Evolutionary conservation across 2,113 vertebrate species (phyloP), one percentile per base, ranked within the genome.

Genomic region (Theristicus caerulescens): DNA sequence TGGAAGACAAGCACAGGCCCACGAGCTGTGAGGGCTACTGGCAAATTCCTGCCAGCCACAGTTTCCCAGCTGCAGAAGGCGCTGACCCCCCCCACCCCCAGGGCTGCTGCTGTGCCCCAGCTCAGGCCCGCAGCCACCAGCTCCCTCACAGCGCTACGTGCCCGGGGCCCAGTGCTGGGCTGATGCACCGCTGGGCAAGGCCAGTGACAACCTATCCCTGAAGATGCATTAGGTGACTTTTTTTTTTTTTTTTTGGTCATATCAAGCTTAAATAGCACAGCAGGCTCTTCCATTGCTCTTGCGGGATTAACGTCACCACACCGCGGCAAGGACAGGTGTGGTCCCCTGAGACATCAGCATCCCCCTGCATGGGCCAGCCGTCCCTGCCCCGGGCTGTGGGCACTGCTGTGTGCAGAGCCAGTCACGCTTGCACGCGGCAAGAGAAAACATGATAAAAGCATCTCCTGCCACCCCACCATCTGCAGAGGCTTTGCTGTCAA

Each of bases 1-100:
- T 99, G 96, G 20, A 97, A 96, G 40, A 92, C 31, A 96, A 96
- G 31, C 55, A 82, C 14, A 82, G 29, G 32, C 44, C 59, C 86
- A 24, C 0, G 4, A 77, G 40, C 61, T 0, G 0, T 31, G 47
- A 87, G 52, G 32, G 46, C 36, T 36, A 4, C 40, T 5, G 21
- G 7, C 55, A 31, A 10, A 38, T 21, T 61, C 70, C 25, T 14
- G 16, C 36, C 19, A 17, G 17, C 46, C 22, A 6, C 3, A 1
- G 16, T 9, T 36, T 57, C 78, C 74, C 88, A 36, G 57, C 69
- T 8, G 3, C 67, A 71, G 44, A 24, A 58, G 61, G 31, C 5
- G 8, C 57, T 47, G 36, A 26, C 10, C 26, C n/a, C 40, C 40
- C 21, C 5, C 19, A 26, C 32, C n/a, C 64, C 0, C 0, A 13